A percentile compares a stretch with the other conserved stretches of the same genome.
Conservation (phyloP, 1,140 invertebrate genomes). For the Homarus americanus region DNA sequence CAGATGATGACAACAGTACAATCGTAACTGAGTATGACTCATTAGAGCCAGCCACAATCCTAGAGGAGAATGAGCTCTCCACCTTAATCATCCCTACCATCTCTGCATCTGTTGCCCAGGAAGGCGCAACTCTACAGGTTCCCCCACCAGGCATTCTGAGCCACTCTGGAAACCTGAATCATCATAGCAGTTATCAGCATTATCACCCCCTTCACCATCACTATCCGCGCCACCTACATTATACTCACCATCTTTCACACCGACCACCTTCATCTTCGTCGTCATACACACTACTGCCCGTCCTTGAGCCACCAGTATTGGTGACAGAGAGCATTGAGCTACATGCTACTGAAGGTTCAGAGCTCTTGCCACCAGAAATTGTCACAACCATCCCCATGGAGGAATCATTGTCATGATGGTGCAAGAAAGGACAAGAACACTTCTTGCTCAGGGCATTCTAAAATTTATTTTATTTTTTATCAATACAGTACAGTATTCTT, state of each 20-base stretch:
- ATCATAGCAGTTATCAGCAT: conserved; percentile 30
- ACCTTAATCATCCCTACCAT: conserved; percentile 59
- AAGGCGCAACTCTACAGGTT: conserved; percentile 40
- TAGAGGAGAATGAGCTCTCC: conserved; percentile 63
- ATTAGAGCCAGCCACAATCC: conserved; percentile 50
- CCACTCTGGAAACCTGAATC: conserved; percentile 11
- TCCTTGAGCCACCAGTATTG: conserved; percentile 60
- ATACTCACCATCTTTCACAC: conserved; percentile 20
- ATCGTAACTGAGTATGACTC: conserved; percentile 60
- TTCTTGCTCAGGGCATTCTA: conserved; percentile 68
- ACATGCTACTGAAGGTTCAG: conserved; percentile 38
- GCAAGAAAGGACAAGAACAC: conserved; percentile 58
- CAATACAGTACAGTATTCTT: conserved; percentile 14
- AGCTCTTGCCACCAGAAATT: conserved; percentile 58
- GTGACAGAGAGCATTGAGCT: conserved; percentile 59
- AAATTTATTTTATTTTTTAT: conserved; percentile 26
- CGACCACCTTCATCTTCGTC: conserved; percentile 22
- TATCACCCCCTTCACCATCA: conserved; percentile 36
- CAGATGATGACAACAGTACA: conserved; percentile 62
- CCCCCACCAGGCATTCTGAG: conserved; percentile 47
- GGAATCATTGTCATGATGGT: conserved; percentile 66
- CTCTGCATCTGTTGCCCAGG: conserved; percentile 59
- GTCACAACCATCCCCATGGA: conserved; percentile 56
- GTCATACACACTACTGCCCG: conserved; percentile 57
- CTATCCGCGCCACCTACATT: conserved; percentile 23